phyloP scores from a whole-genome alignment of 1,140 invertebrate genomes.

The Branchinecta lindahli region DNA sequence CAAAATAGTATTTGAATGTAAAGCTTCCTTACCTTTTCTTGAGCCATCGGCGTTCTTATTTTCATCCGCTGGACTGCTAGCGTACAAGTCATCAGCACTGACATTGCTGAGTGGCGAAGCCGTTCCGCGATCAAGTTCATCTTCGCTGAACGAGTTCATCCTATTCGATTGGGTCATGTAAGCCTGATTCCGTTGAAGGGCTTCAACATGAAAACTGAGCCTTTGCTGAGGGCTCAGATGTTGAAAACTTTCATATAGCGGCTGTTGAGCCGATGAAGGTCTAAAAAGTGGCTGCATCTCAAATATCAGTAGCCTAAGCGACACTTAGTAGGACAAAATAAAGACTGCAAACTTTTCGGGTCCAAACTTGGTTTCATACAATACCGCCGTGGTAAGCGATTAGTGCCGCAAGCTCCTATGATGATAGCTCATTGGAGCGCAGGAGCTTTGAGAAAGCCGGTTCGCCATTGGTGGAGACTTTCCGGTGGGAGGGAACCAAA shows the following conservation, averaged over 20 bases:
- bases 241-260: not conserved
- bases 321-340: no score
- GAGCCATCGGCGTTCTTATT: not conserved
- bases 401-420: no score
- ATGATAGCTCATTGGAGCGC: no score
- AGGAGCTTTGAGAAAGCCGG: no score
- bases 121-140: not conserved
- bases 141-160: conserved; percentile 3
- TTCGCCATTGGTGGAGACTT: no score
- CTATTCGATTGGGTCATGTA: not conserved
- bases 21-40: no score
- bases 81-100: not conserved
- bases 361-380: no score
- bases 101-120: not conserved
- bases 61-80: not conserved
- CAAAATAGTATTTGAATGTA: no score
- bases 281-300: not conserved
- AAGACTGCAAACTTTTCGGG: no score
- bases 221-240: not conserved
- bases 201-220: not conserved
- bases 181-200: no score
- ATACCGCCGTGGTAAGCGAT: no score
- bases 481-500: not conserved
- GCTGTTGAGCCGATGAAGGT: not conserved
- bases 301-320: not conserved